These are phyloP conservation scores for Ascaphus truei DNA, from an alignment of 2,113 vertebrate genomes.

Conservation along the genomic window DNA sequence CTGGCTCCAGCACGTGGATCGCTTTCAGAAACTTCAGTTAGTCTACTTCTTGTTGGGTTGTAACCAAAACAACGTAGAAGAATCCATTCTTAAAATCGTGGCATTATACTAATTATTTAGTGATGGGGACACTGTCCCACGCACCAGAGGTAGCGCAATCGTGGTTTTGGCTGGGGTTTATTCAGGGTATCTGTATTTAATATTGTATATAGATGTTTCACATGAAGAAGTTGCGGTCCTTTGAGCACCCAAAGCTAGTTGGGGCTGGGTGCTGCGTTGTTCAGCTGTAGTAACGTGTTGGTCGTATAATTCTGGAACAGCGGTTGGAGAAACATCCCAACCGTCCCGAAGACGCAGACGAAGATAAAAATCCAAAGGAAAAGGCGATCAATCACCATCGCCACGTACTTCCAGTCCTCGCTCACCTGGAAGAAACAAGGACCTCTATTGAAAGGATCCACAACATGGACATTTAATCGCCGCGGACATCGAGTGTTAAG, in stretches of 20 bases:
- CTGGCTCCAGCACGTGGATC: no score
- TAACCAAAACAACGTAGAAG: not conserved
- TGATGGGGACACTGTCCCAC: not conserved
- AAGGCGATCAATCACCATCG: constrained; percentile 96
- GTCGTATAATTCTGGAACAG: constrained; percentile 89
- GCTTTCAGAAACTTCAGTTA: no score
- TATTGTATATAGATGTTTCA: no score
- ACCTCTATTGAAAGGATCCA: no score
- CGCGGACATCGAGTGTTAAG: no score
- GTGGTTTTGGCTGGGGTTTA: not conserved
- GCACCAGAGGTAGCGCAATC: not conserved
- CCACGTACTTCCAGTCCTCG: constrained; percentile 97
- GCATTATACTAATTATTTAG: not conserved
- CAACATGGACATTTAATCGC: no score
- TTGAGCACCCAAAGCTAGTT: constrained; percentile 32
- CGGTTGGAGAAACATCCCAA: constrained; percentile 94
- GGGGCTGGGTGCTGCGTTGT: constrained; percentile 54
- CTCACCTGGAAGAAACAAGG: constrained; percentile 71
- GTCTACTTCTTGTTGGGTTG: no score
- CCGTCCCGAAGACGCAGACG: constrained; percentile 88
- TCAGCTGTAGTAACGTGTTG: constrained; percentile 71
- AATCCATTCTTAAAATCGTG: not conserved
- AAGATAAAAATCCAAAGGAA: constrained; percentile 96
- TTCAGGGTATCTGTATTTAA: not conserved
- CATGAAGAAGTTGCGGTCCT: no score